A percentile compares a stretch with the other conserved stretches of the same genome.
phyloP scores from a whole-genome alignment of 92 coral and sea anemone species.

The Parazoanthus swiftii region DNA sequence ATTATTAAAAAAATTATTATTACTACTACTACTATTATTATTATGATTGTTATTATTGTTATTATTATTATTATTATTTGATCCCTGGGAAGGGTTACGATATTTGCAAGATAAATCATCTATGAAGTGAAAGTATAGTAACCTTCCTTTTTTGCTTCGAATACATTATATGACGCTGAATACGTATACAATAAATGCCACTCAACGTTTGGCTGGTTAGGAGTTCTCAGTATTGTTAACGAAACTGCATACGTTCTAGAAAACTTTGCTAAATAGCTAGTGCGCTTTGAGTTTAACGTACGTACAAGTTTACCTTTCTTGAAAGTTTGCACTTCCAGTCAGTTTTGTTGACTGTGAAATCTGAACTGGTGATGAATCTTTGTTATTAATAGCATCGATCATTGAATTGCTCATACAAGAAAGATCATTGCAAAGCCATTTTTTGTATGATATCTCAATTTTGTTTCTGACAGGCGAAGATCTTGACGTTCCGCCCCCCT shows the following conservation, averaged over 20 bases:
- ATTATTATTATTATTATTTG: no score
- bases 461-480: conserved; percentile 57
- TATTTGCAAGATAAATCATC: no score
- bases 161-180: no score
- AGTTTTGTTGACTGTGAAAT: not conserved
- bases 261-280: no score
- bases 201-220: not conserved
- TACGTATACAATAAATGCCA: not conserved
- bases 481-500: conserved; percentile 78
- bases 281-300: not conserved
- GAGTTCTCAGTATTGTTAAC: not conserved
- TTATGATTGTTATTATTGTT: no score
- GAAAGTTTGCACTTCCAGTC: not conserved
- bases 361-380: not conserved
- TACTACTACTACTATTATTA: no score
- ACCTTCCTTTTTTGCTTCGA: no score
- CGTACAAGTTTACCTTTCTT: not conserved
- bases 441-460: not conserved
- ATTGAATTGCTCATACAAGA: not conserved
- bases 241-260: no score
- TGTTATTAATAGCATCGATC: not conserved
- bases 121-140: no score
- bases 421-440: not conserved
- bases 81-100: no score
- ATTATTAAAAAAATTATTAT: no score